A percentile compares a stretch with the other conserved stretches of the same genome.
phyloP scores from a whole-genome alignment of 2,113 vertebrate species.

The Nematolebias whitei region DNA sequence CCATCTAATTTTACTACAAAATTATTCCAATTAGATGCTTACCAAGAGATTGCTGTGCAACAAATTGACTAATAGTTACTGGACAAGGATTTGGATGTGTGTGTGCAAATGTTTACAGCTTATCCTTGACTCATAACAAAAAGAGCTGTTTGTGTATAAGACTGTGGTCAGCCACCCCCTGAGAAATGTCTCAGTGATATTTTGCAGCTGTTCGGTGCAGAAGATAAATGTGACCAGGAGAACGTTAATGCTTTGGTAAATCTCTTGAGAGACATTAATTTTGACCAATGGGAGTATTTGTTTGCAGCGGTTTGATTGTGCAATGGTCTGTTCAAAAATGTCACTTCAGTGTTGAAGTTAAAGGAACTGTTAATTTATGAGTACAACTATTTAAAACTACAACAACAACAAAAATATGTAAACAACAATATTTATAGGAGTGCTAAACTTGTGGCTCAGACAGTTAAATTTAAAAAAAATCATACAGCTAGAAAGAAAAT shows the following conservation, averaged over 20 bases:
- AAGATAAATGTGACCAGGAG: not conserved
- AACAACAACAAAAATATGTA: not conserved
- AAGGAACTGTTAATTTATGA: not conserved
- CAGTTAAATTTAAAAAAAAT: not conserved
- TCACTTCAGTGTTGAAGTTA: no score
- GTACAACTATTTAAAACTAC: not conserved
- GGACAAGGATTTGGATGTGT: not conserved
- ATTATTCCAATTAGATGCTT: conserved; percentile 15
- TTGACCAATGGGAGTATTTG: not conserved
- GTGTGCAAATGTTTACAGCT: conserved; percentile 15
- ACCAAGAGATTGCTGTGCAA: not conserved
- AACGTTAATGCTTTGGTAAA: conserved; percentile 3
- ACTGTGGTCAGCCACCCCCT: conserved; percentile 7
- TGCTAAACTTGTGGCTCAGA: not conserved
- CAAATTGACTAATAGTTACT: no score
- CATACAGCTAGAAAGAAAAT: not conserved
- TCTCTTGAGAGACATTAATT: not conserved
- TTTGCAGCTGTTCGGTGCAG: conserved; percentile 59
- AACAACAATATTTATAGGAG: not conserved
- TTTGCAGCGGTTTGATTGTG: no score
- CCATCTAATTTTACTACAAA: conserved; percentile 5
- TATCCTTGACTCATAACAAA: conserved; percentile 18
- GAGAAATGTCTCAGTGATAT: conserved; percentile 44
- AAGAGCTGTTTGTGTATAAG: conserved; percentile 11
- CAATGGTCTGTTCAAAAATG: not conserved